Percentiles rank a stretch among this genome's conserved stretches.
Evolutionary conservation across 2,113 vertebrate species (phyloP).

Genomic region (Edolisoma coerulescens): DNA sequence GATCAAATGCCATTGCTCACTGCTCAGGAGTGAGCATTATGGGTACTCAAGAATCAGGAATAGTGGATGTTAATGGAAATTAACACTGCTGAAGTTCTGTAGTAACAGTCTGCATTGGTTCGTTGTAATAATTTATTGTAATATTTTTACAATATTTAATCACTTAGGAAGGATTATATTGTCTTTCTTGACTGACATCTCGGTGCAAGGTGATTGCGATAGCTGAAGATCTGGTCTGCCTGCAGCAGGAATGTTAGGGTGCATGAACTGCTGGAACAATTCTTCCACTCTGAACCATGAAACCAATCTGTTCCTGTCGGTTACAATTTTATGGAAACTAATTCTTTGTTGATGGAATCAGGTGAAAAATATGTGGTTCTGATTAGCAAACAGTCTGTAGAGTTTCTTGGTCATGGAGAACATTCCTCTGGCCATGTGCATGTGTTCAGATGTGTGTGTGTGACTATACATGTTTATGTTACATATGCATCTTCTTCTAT

Average conservation of each 20-base stretch:
- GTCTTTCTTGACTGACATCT: not conserved
- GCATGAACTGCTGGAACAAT: not conserved
- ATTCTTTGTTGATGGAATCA: constrained; percentile 21
- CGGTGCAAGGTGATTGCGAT: not conserved
- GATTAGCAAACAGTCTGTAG: not conserved
- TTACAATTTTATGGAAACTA: constrained; percentile 30
- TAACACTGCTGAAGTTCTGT: not conserved
- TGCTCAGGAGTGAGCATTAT: not conserved
- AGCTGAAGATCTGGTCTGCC: not conserved
- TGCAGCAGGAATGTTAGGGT: not conserved
- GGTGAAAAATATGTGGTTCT: constrained; percentile 38
- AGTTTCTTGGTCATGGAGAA: not conserved
- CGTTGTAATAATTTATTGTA: not conserved
- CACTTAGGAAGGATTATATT: not conserved
- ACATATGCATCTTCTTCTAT: not conserved
- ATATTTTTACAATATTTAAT: not conserved
- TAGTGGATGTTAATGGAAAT: not conserved
- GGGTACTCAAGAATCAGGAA: not conserved
- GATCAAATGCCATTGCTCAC: not conserved
- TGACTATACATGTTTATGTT: not conserved
- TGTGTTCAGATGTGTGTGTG: not conserved
- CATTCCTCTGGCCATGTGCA: not conserved
- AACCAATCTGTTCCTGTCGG: constrained; percentile 22
- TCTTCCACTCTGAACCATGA: not conserved
- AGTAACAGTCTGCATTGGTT: not conserved